Evolutionary conservation across 1,140 invertebrate species (phyloP), one percentile per base, ranked within the genome.

Genomic region (Aplysia californica): DNA sequence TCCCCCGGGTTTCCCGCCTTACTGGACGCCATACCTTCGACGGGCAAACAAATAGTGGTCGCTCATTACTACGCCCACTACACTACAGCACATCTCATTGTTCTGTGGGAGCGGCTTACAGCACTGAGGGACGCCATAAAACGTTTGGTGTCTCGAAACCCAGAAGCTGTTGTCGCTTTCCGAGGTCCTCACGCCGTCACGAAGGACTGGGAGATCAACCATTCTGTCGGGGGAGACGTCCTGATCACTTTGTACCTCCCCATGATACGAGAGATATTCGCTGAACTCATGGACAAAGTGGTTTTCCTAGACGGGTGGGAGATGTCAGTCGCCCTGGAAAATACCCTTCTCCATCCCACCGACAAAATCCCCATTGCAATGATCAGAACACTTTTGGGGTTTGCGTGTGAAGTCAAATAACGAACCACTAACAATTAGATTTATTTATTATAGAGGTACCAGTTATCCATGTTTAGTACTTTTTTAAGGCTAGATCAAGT

Each of bases 271-370:
- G n/a, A 74, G 1, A 33, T 64, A 1, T 74, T 74, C 29, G 20
- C 4, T 3, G 71, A 74, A 31, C 23, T 74, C 2, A 61, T 15
- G 44, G 10, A 74, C 29, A 74, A 41, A 64, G 26, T 74, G n/a
- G 23, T 74, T 20, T 64, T 64, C 35, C 59, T 74, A 6, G 71
- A 74, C 26, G 71, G 71, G 36, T 74, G 71, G 71, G 71, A 64
- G n/a, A 74, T 64, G 56, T 64, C 56, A 21, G 4, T 64, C 1
- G 59, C 56, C 1, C 35, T 74, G 18, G 59, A 74, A 38, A 74
- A 64, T 35, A 15, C 35, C 5, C 20, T 2, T 3, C 10, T 41
- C 21, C 71, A 74, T 33, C 71, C 71, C 3, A 29, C 26, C 1
- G 35, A 71, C 10, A 35, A 1, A 5, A 55, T 71, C 1, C 33